Conservation (phyloP, 2,888 invertebrate species). For the Mythimna albipuncta region DNA sequence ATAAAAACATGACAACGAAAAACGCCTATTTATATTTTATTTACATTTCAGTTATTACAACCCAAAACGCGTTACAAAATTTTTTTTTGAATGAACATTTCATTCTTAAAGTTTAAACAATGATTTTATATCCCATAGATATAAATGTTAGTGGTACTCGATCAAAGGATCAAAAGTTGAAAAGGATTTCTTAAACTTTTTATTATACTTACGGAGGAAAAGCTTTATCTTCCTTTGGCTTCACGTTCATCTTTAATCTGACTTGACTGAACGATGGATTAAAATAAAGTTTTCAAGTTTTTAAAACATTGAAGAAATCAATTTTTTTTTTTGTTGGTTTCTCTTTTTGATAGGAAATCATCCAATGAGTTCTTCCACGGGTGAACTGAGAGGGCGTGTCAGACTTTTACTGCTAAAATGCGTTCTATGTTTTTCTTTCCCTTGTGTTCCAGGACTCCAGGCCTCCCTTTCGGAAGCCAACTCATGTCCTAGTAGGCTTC, state of each 20-base stretch:
- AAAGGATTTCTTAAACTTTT: constrained; percentile 8
- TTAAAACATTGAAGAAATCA: neutral
- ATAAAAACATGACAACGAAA: too few relatives aligned
- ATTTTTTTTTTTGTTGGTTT: neutral
- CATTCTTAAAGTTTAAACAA: neutral
- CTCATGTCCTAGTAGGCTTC: too few relatives aligned
- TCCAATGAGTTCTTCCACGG: too few relatives aligned
- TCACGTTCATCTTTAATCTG: constrained; percentile 29
- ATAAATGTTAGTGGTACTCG: constrained; percentile 7
- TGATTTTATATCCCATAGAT: neutral
- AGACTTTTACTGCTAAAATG: too few relatives aligned
- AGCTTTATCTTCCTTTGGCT: constrained; percentile 26
- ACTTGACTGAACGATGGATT: constrained; percentile 37
- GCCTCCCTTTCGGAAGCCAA: too few relatives aligned
- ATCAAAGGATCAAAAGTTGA: constrained; percentile 22
- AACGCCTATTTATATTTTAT: too few relatives aligned
- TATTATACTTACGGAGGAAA: constrained; percentile 2
- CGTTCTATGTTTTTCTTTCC: too few relatives aligned
- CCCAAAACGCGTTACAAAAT: too few relatives aligned
- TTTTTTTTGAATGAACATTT: neutral
- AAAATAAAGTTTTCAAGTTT: constrained; percentile 19
- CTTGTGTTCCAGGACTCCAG: too few relatives aligned
- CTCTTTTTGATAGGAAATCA: neutral
- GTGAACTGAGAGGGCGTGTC: too few relatives aligned
- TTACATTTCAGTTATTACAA: too few relatives aligned